A percentile compares a stretch with the other conserved stretches of the same genome.
phyloP scores from a whole-genome alignment of 1,140 invertebrate species.

The Galendromus occidentalis region DNA sequence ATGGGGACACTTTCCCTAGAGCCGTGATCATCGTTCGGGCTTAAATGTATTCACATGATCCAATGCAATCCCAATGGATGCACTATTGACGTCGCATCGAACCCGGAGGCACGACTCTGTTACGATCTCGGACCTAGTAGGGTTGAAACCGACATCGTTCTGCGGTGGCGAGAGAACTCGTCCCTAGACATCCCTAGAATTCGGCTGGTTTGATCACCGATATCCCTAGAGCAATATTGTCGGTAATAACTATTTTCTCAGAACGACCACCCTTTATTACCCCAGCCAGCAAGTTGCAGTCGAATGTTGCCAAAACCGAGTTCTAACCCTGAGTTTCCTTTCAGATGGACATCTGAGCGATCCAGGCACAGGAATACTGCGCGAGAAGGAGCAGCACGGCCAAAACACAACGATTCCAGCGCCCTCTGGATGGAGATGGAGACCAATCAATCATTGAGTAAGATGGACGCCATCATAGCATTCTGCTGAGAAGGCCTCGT shows the following conservation, averaged over 20 bases:
- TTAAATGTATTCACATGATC: too few relatives aligned
- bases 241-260: constrained; percentile 10
- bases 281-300: not conserved
- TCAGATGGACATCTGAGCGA: not conserved
- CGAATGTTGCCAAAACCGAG: not conserved
- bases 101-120: too few relatives aligned
- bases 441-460: constrained; percentile 12
- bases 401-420: not conserved
- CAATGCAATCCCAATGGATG: too few relatives aligned
- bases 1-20: too few relatives aligned
- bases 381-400: not conserved
- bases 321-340: not conserved
- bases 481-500: too few relatives aligned
- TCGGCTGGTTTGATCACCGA: not conserved
- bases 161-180: too few relatives aligned
- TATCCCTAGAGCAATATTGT: not conserved
- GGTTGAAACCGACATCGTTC: too few relatives aligned
- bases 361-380: too few relatives aligned
- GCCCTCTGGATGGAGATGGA: constrained; percentile 11
- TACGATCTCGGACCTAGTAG: too few relatives aligned
- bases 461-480: constrained; percentile 8
- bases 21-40: too few relatives aligned
- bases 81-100: too few relatives aligned
- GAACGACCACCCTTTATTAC: constrained; percentile 10
- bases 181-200: constrained; percentile 2